These are phyloP conservation scores for Hemiscyllium ocellatum DNA, from an alignment of 2,113 vertebrate genomes.

Conservation along the genomic window DNA sequence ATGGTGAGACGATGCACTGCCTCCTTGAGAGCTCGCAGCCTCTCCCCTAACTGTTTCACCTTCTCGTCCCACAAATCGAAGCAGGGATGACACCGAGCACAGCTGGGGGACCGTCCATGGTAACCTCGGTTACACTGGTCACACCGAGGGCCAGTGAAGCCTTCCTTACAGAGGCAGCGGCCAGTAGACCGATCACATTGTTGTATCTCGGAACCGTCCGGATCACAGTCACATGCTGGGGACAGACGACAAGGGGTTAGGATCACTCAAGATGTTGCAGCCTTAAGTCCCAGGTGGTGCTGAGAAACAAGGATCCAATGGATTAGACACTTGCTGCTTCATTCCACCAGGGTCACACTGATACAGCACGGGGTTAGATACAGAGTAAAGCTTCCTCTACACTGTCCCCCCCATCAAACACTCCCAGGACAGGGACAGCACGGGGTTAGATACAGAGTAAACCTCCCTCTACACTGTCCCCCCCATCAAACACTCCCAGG, in stretches of 20 bases:
- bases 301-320: not conserved
- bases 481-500: not conserved
- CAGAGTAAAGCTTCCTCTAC: not conserved
- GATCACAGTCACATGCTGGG: slow-evolving; percentile 70
- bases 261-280: not conserved
- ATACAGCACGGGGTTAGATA: not conserved
- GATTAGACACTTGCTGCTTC: not conserved
- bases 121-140: slow-evolving; percentile 65
- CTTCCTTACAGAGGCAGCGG: slow-evolving; percentile 59
- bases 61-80: slow-evolving; percentile 69
- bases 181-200: slow-evolving; percentile 66
- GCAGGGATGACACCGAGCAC: slow-evolving; percentile 67
- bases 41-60: slow-evolving; percentile 50
- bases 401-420: not conserved
- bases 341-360: not conserved
- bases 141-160: slow-evolving; percentile 57
- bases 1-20: slow-evolving; percentile 51
- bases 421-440: not conserved
- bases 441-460: not conserved
- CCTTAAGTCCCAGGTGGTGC: not conserved
- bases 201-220: slow-evolving; percentile 52
- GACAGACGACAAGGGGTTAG: not conserved
- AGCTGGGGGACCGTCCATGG: slow-evolving; percentile 65
- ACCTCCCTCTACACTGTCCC: not conserved
- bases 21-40: slow-evolving; percentile 52